Evolutionary conservation across 2,888 invertebrate genomes (phyloP), one percentile per base, ranked within the genome.

Genomic region (Plagiodera versicolora): DNA sequence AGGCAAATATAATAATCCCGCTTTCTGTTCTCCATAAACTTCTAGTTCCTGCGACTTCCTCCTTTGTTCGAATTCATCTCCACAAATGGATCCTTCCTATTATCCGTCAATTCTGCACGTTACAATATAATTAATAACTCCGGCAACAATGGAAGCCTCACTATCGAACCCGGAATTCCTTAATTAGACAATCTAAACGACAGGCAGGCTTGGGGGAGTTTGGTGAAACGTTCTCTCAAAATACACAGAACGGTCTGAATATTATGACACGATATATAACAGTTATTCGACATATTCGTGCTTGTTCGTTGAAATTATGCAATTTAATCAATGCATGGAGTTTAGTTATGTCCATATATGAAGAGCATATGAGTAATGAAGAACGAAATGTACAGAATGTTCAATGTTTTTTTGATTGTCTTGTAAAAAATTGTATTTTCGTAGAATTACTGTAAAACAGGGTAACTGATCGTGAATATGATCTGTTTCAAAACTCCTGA

Each of bases 111-210:
- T 39, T 39, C 39, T n/a, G 14, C 39, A 39, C 39, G 44, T 53
- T 46, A 46, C 20, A 24, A 46, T 59, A 55, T 59, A 59, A 64
- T 64, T 64, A 64, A 61, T 59, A 64, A 59, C 32, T 57, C 18
- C 35, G 39, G 46, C 59, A 56, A 64, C 64, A 61, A 64, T 64
- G 61, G 61, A 57, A 18, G 17, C 55, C 32, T 45, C 53, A 65
- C 65, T 65, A 67, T 68, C 69, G 62, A 67, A 68, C 66, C 55
- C 60, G 67, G 65, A 69, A 72, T 72, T 72, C 71, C 71, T 71
- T 72, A 67, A 72, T 73, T 73, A 66, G 66, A 63, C 63, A 67
- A 61, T 66, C 65, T 70, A 64, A 69, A 69, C 63, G 67, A 71
- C 69, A 24, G 24, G 69, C 68, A 64, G 68, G 62, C 32, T 2